Evolutionary conservation across 2,888 invertebrate species (phyloP).

Genomic region (Netelia virgata): DNA sequence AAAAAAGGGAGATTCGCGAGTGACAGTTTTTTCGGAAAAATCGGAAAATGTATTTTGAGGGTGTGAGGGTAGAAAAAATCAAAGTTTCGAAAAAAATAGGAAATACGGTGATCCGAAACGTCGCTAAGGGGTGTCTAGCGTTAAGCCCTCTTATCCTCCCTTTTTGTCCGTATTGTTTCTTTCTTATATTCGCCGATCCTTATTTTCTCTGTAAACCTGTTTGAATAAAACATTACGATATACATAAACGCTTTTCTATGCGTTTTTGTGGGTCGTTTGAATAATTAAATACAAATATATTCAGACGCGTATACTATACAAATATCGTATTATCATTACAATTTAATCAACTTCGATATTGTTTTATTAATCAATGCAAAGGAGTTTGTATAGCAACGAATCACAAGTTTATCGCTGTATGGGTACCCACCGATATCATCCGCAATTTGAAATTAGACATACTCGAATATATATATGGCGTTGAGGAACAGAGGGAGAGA

Average conservation of each 20-base stretch:
- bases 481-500: neutral
- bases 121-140: constrained; percentile 32
- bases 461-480: constrained; percentile 17
- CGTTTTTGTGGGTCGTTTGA: too few relatives aligned
- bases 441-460: constrained; percentile 53
- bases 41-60: neutral
- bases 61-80: constrained; percentile 1
- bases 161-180: constrained; percentile 3
- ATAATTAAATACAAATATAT: neutral
- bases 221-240: neutral
- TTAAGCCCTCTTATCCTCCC: constrained; percentile 48
- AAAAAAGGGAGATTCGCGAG: neutral
- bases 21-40: neutral
- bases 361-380: constrained; percentile 30
- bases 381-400: constrained; percentile 29
- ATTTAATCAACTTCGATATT: constrained; percentile 52
- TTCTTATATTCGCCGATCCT: constrained; percentile 18
- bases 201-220: neutral
- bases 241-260: neutral
- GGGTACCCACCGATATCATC: neutral
- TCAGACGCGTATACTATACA: neutral
- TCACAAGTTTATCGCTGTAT: constrained; percentile 4
- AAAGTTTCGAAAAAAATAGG: constrained; percentile 4
- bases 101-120: constrained; percentile 28
- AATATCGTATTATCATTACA: constrained; percentile 32